Conservation (phyloP, 2,113 vertebrate species). For the Drymodes brunneopygia region DNA sequence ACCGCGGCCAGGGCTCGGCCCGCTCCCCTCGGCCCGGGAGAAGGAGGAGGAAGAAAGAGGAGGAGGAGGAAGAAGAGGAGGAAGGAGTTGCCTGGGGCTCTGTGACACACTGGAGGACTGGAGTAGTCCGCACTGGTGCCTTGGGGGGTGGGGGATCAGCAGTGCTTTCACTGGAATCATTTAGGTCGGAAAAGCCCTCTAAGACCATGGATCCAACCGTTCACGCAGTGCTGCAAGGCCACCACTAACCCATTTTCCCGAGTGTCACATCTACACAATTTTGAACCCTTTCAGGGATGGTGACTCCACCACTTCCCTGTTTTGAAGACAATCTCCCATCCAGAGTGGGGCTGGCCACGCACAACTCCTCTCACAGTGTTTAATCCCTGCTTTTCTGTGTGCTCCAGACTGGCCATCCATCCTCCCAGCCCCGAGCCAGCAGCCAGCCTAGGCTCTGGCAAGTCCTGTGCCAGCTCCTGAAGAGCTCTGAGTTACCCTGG, state of each 20-base stretch:
- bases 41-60: too few relatives aligned
- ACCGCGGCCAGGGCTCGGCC: background rate
- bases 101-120: background rate
- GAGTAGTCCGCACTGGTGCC: too few relatives aligned
- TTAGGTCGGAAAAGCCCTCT: background rate
- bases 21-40: background rate
- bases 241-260: background rate
- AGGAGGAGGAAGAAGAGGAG: background rate
- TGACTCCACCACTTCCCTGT: background rate
- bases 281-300: too few relatives aligned
- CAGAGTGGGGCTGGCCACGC: background rate
- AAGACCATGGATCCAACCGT: fast-evolving
- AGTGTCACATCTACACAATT: background rate
- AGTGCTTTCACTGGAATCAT: background rate
- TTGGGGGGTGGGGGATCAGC: background rate
- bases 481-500: background rate
- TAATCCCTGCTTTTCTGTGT: background rate
- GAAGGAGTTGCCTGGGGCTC: background rate
- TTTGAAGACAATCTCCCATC: background rate
- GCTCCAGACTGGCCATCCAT: background rate
- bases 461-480: background rate
- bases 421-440: background rate
- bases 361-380: fast-evolving
- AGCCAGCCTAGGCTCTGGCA: background rate
- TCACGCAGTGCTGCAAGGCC: background rate